phyloP scores from a whole-genome alignment of 2,888 invertebrate species.

The Sarcophaga carnaria region DNA sequence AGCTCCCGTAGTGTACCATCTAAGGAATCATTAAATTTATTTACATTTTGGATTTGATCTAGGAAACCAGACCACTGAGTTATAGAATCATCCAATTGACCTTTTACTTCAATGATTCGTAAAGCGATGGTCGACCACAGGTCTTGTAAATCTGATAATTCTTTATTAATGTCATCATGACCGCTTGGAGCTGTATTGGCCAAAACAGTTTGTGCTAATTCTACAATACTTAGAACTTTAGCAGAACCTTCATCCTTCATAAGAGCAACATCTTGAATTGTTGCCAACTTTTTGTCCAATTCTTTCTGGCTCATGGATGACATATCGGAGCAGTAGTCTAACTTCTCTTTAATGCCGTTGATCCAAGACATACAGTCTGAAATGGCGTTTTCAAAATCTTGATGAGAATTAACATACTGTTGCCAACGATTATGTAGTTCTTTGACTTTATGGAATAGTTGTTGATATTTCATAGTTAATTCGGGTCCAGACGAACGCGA shows the following conservation, averaged over 20 bases:
- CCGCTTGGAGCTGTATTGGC: slow-evolving; percentile 95
- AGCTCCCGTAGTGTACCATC: slow-evolving; percentile 89
- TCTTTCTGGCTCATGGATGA: slow-evolving; percentile 92
- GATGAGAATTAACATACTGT: slow-evolving; percentile 93
- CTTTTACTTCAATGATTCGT: slow-evolving; percentile 95
- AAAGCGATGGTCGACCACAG: slow-evolving; percentile 94
- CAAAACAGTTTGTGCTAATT: slow-evolving; percentile 93
- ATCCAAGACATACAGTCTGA: slow-evolving; percentile 93
- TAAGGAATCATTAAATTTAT: slow-evolving; percentile 91
- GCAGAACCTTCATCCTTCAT: slow-evolving; percentile 96
- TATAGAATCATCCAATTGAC: slow-evolving; percentile 92
- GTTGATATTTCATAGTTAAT: slow-evolving; percentile 95
- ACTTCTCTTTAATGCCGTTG: slow-evolving; percentile 89
- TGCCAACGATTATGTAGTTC: slow-evolving; percentile 96
- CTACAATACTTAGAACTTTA: slow-evolving; percentile 93
- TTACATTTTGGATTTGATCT: slow-evolving; percentile 92
- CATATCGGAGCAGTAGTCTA: slow-evolving; percentile 93
- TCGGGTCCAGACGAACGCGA: slow-evolving; percentile 92
- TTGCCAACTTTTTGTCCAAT: slow-evolving; percentile 91
- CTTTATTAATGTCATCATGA: slow-evolving; percentile 92
- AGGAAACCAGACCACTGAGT: slow-evolving; percentile 95
- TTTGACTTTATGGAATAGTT: slow-evolving; percentile 94
- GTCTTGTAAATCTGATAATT: slow-evolving; percentile 91
- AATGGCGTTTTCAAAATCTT: slow-evolving; percentile 92
- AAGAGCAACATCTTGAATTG: slow-evolving; percentile 92